Evolutionary conservation across 2,888 invertebrate genomes (phyloP), one percentile per base, ranked within the genome.

Genomic region (Hyppa rectilinea): DNA sequence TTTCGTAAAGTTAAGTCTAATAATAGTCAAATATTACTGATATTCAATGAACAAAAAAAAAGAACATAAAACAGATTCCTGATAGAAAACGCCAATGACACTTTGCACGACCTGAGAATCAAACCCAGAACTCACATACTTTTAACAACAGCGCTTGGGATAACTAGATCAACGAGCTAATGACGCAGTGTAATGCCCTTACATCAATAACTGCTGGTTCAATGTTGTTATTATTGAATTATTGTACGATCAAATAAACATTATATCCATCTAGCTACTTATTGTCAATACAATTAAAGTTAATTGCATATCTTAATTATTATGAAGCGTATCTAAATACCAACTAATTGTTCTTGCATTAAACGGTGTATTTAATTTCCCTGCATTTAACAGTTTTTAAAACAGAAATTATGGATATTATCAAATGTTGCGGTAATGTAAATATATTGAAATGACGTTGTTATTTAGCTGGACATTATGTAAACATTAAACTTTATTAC

Each of bases 401-500:
- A 78, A 50, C 34, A 60, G 6, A 34, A 36, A 49, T 61, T 36
- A 63, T 60, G 53, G 3, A 59, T 12, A 17, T 1, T 26, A 60
- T 45, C 38, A 58, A 68, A 49, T 59, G 56, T 65, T 68, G 55
- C 23, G 29, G 23, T 31, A 20, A 5, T 47, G 59, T 66, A 60
- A 71, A 75, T 56, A 66, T 78, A 62, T 43, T 40, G 52, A 7
- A 55, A 70, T 71, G 23, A 56, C 29, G 50, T 40, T 55, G n/a
- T 52, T 65, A 66, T 60, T 47, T n/a, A 31, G 14, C 40, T 20
- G 26, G 23, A 55, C 36, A 31, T 68, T 62, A 61, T 69, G 56
- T 69, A 69, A 71, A 81, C 53, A 78, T 43, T 50, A 6, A 80
- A 59, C 53, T 61, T 63, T 43, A 80, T 80, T 65, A 72, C 81